A percentile compares a stretch with the other conserved stretches of the same genome.
These are phyloP conservation scores for Anthopleura sola DNA, from an alignment of 64 coral and sea anemone genomes.

Conservation along the genomic window DNA sequence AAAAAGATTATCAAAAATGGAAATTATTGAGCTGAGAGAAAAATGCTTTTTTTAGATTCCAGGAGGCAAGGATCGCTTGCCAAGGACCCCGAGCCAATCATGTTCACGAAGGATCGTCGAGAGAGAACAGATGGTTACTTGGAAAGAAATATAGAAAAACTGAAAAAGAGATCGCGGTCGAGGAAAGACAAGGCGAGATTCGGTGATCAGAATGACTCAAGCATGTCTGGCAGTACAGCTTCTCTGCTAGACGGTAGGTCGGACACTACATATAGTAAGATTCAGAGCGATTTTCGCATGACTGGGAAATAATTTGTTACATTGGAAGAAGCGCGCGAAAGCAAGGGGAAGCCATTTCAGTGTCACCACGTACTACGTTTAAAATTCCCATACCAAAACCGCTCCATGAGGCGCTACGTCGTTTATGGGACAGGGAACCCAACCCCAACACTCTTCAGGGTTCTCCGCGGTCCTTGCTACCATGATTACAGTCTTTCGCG, in stretches of 20 bases:
- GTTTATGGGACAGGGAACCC: too few relatives aligned
- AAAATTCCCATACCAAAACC: too few relatives aligned
- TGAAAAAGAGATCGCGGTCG: not conserved
- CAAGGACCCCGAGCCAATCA: not conserved
- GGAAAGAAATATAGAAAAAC: not conserved
- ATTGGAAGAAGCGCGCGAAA: too few relatives aligned
- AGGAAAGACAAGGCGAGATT: not conserved
- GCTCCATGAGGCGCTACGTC: too few relatives aligned
- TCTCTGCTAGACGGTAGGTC: slow-evolving; percentile 19
- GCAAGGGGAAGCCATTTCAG: too few relatives aligned
- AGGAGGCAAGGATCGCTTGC: not conserved
- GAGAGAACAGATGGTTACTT: not conserved
- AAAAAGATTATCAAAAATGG: too few relatives aligned
- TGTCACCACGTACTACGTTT: too few relatives aligned
- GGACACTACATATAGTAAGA: too few relatives aligned
- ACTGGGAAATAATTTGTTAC: not conserved
- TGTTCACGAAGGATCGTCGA: slow-evolving; percentile 2
- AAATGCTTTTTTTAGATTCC: not conserved
- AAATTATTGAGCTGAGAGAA: too few relatives aligned
- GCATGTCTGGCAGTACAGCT: not conserved
- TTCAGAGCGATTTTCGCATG: not conserved
- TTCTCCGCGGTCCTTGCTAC: too few relatives aligned
- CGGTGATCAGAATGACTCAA: not conserved
- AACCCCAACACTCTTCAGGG: too few relatives aligned
- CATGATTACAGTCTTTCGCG: too few relatives aligned